Conservation (phyloP, 37 sponge, comb jelly and placozoan genomes). For the Agelas oroides region DNA sequence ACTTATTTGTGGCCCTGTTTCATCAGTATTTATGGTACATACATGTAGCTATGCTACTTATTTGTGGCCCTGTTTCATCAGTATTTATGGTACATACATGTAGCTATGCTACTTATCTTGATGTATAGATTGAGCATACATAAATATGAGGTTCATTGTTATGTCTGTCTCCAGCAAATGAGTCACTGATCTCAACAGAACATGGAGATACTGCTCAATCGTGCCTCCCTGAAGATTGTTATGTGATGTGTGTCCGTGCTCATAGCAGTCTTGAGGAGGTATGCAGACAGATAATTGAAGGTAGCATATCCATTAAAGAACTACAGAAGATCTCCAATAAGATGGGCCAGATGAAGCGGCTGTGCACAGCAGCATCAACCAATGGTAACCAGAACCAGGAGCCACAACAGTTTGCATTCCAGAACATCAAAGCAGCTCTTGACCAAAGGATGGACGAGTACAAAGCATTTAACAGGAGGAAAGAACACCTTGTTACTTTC, state of each 20-base stretch:
- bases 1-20: too few species aligned
- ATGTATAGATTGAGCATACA: too few species aligned
- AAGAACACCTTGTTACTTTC: background rate
- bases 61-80: too few species aligned
- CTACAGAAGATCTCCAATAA: background rate
- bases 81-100: too few species aligned
- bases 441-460: background rate
- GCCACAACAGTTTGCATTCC: background rate
- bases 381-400: background rate
- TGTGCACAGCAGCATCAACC: constrained; percentile 23
- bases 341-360: constrained; percentile 29
- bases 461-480: background rate
- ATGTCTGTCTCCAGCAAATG: constrained; percentile 8
- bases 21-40: too few species aligned
- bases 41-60: too few species aligned
- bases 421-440: background rate
- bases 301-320: constrained; percentile 36
- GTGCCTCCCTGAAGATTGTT: constrained; percentile 38
- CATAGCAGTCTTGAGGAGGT: constrained; percentile 6
- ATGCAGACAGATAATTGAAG: background rate
- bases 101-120: too few species aligned
- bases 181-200: constrained; percentile 10
- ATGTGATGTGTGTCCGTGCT: constrained; percentile 24
- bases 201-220: too few species aligned
- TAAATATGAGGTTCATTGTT: too few species aligned